A percentile compares a stretch with the other conserved stretches of the same genome.
These are phyloP conservation scores for Thermophis baileyi DNA, from an alignment of 2,113 vertebrate genomes.

Conservation along the genomic window DNA sequence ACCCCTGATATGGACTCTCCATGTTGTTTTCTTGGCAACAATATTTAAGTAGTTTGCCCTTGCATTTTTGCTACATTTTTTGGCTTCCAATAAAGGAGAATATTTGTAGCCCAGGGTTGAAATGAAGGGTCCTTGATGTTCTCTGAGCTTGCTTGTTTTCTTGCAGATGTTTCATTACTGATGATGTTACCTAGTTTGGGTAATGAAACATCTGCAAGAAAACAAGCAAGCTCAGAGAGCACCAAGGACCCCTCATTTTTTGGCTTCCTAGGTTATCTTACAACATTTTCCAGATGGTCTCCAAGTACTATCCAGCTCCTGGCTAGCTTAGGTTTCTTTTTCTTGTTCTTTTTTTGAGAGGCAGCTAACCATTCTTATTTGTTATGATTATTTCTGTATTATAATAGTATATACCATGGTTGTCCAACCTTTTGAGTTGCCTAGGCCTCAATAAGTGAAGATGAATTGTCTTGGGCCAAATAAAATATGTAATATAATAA, in stretches of 20 bases:
- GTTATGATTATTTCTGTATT: background rate
- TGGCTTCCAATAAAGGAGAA: background rate
- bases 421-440: too few relatives aligned
- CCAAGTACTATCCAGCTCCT: background rate
- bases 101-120: too few relatives aligned
- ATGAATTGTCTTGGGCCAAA: too few relatives aligned
- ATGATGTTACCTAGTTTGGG: too few relatives aligned
- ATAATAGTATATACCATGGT: background rate
- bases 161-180: too few relatives aligned
- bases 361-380: background rate
- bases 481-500: too few relatives aligned
- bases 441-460: too few relatives aligned
- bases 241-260: too few relatives aligned
- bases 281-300: background rate
- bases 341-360: background rate
- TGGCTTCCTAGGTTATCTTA: background rate
- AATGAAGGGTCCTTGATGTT: too few relatives aligned
- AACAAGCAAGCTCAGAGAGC: too few relatives aligned
- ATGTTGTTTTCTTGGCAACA: background rate
- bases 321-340: background rate
- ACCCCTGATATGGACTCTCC: background rate
- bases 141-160: too few relatives aligned
- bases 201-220: too few relatives aligned
- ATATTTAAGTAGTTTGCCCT: background rate
- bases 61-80: background rate